phyloP scores from a whole-genome alignment of 92 coral and sea anemone genomes.

The Micromussa lordhowensis region DNA sequence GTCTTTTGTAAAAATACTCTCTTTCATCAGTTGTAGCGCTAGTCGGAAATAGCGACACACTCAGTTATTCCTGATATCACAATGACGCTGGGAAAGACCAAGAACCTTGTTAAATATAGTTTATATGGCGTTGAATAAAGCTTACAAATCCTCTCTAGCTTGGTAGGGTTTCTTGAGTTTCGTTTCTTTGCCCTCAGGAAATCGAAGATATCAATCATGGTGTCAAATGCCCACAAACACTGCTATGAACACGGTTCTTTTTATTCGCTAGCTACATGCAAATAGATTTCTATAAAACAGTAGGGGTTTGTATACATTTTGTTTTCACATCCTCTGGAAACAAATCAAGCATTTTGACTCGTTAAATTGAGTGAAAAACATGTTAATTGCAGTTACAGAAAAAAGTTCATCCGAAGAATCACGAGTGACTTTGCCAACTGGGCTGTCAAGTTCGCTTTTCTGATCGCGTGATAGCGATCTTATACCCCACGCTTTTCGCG shows the following conservation, averaged over 20 bases:
- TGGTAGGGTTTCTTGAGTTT: background rate
- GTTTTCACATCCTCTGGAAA: background rate
- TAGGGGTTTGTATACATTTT: background rate
- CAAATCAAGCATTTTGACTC: background rate
- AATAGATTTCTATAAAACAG: conserved; percentile 10
- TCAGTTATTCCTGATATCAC: background rate
- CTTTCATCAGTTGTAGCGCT: background rate
- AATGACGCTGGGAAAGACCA: background rate
- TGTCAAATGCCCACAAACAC: background rate
- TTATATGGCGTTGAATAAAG: background rate
- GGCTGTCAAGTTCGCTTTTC: background rate
- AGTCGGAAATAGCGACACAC: background rate
- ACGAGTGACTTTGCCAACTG: background rate
- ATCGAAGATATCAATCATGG: background rate
- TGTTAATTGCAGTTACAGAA: background rate
- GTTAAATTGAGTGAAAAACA: background rate
- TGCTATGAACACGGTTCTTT: background rate
- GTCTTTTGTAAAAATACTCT: background rate
- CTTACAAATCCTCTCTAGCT: background rate
- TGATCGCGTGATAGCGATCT: conserved; percentile 29
- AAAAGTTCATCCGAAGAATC: background rate
- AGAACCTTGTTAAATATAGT: background rate
- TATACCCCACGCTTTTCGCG: background rate
- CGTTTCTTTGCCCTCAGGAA: conserved; percentile 1
- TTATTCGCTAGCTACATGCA: conserved; percentile 4